Base-by-base conservation (phyloP, 2,797 vertebrate species). In the Luscinia megarhynchos region DNA sequence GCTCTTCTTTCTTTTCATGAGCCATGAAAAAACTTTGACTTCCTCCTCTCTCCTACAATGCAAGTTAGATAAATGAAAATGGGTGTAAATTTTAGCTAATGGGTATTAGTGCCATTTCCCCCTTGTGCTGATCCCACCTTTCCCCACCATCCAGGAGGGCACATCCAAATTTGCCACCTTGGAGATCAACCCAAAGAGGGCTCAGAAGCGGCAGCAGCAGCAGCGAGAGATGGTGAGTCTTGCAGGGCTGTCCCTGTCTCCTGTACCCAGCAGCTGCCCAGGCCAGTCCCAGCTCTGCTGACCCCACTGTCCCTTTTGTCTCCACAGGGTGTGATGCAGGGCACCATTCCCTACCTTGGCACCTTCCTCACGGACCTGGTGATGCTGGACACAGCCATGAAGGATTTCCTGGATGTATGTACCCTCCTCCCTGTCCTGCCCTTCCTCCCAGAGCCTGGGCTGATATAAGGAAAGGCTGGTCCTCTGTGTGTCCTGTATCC, bases 331-430 rank as follows among this genome's bases (percentile, higher is more conserved):
- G 98, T 99, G 82, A 99, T 99, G 98, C 99, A 99, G 96, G 99
- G 99, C 50, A 99, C 99, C 2, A 99, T 99, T 51, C 99, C 99
- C 16, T 99, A 99, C 96, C 98, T 99, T 94, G 99, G 99, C 72
- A 99, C 99, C 11, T 99, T 99, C 94, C 98, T 99, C 80, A 99
- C 99, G 0, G 99, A 99, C 97, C 97, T 99, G 93, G 99, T 99
- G 95, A 99, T 99, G 99, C 98, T 99, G 97, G 99, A 99, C 97
- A 99, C 99, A 0, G 99, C 99, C 74, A 99, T 99, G 99, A 99
- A 99, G 97, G 99, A 99, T 94, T 98, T 99, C 93, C 97, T 99
- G 32, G 99, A 99, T 81, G 99, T 99, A 89, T 84, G 98, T 98
- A 64, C 34, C 15, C 48, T 69, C 46, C 6, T 59, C n/a, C 73